Percentiles rank a stretch among this genome's conserved stretches.
These are phyloP conservation scores for Drosophila percnosoma DNA, from an alignment of 2,888 invertebrate genomes.

Conservation along the genomic window DNA sequence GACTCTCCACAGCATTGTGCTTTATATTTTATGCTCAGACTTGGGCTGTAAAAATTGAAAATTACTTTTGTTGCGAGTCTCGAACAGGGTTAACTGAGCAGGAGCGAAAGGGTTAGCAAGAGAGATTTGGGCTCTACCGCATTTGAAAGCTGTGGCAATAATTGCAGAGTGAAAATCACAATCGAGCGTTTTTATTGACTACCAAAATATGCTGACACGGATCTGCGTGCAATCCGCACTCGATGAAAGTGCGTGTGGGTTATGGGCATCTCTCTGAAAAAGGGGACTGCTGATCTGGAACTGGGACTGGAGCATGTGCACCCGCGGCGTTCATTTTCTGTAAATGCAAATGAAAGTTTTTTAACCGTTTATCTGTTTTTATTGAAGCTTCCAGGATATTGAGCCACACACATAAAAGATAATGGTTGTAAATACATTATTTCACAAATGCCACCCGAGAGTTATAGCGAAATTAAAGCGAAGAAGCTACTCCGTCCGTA, in stretches of 20 bases:
- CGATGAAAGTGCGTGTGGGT: conserved; percentile 74
- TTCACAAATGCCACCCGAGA: conserved; percentile 56
- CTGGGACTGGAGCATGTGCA: conserved; percentile 42
- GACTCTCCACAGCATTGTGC: conserved; percentile 36
- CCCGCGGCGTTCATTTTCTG: conserved; percentile 63
- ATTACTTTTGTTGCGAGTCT: conserved; percentile 58
- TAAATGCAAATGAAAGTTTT: conserved; percentile 65
- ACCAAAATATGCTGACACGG: conserved; percentile 48
- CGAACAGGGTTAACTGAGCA: not conserved
- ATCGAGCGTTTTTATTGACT: conserved; percentile 72
- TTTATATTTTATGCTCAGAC: conserved; percentile 66
- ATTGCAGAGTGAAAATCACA: conserved; percentile 76
- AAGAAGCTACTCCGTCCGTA: not conserved
- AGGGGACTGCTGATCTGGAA: conserved; percentile 11
- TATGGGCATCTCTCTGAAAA: conserved; percentile 37
- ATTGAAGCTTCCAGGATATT: conserved; percentile 38
- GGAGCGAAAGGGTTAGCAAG: not conserved
- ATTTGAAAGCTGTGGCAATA: conserved; percentile 77
- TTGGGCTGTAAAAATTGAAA: conserved; percentile 74
- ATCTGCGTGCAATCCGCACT: conserved; percentile 43
- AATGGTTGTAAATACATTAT: conserved; percentile 59
- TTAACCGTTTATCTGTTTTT: conserved; percentile 25
- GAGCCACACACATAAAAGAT: conserved; percentile 33
- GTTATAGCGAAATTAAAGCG: not conserved
- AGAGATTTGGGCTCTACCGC: conserved; percentile 58